These are phyloP conservation scores for Bothrops jararaca DNA, from an alignment of 2,113 vertebrate species.

Conservation along the genomic window DNA sequence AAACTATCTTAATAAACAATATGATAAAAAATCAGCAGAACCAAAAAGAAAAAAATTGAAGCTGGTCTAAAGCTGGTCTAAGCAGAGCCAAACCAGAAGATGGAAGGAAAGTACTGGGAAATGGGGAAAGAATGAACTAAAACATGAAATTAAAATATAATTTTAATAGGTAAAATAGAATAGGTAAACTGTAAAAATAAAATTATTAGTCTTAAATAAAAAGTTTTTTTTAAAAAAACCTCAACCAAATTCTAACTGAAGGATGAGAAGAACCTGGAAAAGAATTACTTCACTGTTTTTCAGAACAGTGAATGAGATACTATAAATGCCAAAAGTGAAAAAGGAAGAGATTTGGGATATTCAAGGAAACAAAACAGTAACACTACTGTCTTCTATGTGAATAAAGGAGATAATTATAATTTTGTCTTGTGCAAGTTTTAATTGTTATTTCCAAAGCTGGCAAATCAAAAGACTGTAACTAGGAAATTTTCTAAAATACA, in stretches of 20 bases:
- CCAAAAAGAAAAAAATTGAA: neutral
- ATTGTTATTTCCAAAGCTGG: neutral
- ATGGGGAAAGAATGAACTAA: neutral
- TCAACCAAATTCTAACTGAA: neutral
- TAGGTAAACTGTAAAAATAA: neutral
- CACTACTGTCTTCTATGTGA: neutral
- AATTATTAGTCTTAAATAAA: neutral
- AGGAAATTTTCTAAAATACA: neutral
- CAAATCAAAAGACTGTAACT: neutral
- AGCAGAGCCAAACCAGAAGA: neutral
- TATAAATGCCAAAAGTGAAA: neutral
- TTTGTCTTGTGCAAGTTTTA: neutral
- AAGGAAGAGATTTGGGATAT: neutral
- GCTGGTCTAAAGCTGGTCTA: neutral
- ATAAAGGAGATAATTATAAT: neutral
- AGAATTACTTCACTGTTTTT: neutral
- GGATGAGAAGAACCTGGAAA: neutral
- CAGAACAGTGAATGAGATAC: neutral
- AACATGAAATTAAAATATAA: neutral
- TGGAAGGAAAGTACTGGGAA: neutral
- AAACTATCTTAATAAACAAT: neutral
- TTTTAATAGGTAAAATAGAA: neutral
- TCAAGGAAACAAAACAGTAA: neutral
- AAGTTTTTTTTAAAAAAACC: neutral
- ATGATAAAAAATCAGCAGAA: neutral